Evolutionary conservation across 1,140 invertebrate species (phyloP).

Genomic region (Bombus confusus): DNA sequence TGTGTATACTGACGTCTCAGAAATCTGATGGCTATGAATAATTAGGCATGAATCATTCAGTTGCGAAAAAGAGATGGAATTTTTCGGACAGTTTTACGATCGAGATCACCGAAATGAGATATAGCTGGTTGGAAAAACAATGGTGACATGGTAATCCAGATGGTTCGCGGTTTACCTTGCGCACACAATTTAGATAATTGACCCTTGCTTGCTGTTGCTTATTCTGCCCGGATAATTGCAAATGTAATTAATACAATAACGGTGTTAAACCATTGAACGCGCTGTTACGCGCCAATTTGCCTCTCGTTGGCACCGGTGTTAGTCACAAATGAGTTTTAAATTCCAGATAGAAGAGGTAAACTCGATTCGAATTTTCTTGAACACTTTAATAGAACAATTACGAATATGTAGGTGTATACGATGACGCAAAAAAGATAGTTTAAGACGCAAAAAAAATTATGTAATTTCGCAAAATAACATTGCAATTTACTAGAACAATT

Average conservation of each 20-base stretch:
- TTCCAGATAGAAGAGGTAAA: not conserved
- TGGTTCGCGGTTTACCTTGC: not conserved
- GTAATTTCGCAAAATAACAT: not conserved
- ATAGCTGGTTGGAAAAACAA: not conserved
- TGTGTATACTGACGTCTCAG: not conserved
- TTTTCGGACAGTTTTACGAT: constrained; percentile 16
- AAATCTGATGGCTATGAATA: not conserved
- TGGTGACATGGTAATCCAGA: not conserved
- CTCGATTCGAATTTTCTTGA: not conserved
- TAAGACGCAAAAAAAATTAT: not conserved
- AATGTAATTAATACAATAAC: constrained; percentile 14
- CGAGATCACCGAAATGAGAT: not conserved
- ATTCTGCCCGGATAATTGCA: not conserved
- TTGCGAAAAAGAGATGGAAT: not conserved
- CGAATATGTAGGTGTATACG: not conserved
- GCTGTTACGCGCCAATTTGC: not conserved
- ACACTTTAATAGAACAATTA: not conserved
- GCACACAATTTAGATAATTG: constrained; percentile 18
- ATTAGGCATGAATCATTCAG: not conserved
- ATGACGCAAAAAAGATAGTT: not conserved
- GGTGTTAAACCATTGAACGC: not conserved
- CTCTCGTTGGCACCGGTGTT: not conserved
- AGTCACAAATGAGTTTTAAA: not conserved
- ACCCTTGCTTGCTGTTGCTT: not conserved
- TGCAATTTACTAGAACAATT: not conserved